These are phyloP conservation scores for Oligia latruncula DNA, from an alignment of 2,888 invertebrate genomes.

Conservation along the genomic window DNA sequence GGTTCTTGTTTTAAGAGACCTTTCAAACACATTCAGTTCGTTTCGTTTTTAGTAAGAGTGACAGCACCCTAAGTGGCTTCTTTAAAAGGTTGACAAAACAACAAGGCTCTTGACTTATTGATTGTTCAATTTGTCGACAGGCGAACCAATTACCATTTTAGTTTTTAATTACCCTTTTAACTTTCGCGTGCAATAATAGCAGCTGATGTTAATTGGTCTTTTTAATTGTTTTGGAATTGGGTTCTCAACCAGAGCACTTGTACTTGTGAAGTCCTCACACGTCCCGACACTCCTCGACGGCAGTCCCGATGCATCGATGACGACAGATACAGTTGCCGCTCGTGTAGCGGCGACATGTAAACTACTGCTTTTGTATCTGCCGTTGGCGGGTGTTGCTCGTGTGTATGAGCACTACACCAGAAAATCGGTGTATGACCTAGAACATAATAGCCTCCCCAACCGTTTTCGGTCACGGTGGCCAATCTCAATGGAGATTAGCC, in stretches of 20 bases:
- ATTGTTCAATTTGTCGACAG: constrained; percentile 45
- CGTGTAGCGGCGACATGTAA: background rate
- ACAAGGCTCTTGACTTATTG: constrained; percentile 27
- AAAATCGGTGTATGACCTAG: background rate
- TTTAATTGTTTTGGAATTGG: constrained; percentile 16
- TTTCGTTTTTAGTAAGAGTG: constrained; percentile 20
- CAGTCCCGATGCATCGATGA: background rate
- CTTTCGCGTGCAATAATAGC: constrained; percentile 40
- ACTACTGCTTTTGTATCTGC: background rate
- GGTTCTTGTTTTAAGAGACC: background rate
- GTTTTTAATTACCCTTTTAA: constrained; percentile 41
- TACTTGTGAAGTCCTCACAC: background rate
- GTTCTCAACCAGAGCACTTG: background rate
- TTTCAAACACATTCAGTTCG: constrained; percentile 7
- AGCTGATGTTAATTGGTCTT: constrained; percentile 39
- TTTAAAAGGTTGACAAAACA: constrained; percentile 17
- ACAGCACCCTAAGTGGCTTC: constrained; percentile 22
- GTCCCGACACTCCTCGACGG: background rate
- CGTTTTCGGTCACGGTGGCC: no score
- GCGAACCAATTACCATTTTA: constrained; percentile 46
- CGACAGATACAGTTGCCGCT: background rate
- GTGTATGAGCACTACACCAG: background rate
- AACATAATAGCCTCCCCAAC: no score
- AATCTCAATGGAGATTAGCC: no score
- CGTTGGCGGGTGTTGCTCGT: background rate